These are phyloP conservation scores for Microctenopoma stevenorrisi DNA, from an alignment of 2,797 vertebrate species.

Conservation along the genomic window DNA sequence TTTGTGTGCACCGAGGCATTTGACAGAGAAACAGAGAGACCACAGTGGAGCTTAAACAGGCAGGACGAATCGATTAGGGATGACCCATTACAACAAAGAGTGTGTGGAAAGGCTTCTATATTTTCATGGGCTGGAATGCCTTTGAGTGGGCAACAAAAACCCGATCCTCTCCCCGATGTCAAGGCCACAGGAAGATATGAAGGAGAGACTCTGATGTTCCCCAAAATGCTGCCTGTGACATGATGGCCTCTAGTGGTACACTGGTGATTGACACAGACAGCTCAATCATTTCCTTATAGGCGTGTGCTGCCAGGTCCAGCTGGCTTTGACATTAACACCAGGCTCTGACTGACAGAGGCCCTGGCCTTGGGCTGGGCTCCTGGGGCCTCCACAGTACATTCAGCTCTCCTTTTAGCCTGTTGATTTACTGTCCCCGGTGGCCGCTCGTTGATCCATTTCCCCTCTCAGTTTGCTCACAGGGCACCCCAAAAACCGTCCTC, in stretches of 20 bases:
- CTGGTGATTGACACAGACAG: slow-evolving; percentile 86
- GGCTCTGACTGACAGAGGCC: slow-evolving; percentile 86
- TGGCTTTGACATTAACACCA: slow-evolving; percentile 87
- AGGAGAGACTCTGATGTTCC: slow-evolving; percentile 54
- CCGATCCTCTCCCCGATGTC: slow-evolving; percentile 42
- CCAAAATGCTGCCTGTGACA: slow-evolving; percentile 76
- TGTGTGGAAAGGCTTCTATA: slow-evolving; percentile 25
- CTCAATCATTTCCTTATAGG: slow-evolving; percentile 85
- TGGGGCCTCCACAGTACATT: slow-evolving; percentile 85
- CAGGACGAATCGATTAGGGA: slow-evolving; percentile 76
- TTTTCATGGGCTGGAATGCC: slow-evolving; percentile 22
- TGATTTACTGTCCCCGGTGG: slow-evolving; percentile 89
- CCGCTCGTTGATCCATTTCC: slow-evolving; percentile 86
- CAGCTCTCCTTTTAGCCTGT: slow-evolving; percentile 86
- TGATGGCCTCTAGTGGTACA: slow-evolving; percentile 89
- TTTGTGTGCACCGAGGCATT: slow-evolving; percentile 57
- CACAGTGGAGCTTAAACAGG: slow-evolving; percentile 59
- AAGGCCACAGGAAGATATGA: slow-evolving; percentile 42
- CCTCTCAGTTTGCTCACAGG: slow-evolving; percentile 88
- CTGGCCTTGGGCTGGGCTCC: slow-evolving; percentile 86
- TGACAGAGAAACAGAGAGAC: slow-evolving; percentile 61
- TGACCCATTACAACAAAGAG: slow-evolving; percentile 67
- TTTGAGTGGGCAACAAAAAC: slow-evolving; percentile 44
- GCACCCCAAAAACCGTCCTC: slow-evolving; percentile 87
- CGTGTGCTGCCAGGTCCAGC: slow-evolving; percentile 82